Percentiles rank a stretch among this genome's conserved stretches.
Conservation (phyloP, 2,797 vertebrate species). For the Gambelia wislizenii region DNA sequence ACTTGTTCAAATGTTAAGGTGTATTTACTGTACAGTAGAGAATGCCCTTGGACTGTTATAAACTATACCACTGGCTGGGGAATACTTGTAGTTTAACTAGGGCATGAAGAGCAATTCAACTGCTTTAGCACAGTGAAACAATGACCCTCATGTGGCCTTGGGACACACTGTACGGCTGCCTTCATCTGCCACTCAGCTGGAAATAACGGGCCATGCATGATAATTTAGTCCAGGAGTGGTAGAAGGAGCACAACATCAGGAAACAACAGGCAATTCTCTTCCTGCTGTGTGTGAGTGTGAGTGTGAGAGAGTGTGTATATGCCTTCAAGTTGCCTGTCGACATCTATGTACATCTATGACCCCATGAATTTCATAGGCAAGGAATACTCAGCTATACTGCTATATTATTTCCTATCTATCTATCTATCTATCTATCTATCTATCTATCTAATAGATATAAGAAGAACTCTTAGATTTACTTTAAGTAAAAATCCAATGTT, state of each 20-base stretch:
- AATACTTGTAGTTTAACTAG: slow-evolving; percentile 56
- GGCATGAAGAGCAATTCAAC: slow-evolving; percentile 64
- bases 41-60: slow-evolving; percentile 34
- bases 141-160: slow-evolving; percentile 58
- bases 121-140: slow-evolving; percentile 50
- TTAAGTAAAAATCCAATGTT: slow-evolving; percentile 48
- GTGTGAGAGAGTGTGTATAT: neutral
- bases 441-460: slow-evolving; percentile 8
- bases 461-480: slow-evolving; percentile 51
- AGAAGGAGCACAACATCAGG: slow-evolving; percentile 36
- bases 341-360: too few relatives aligned
- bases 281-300: neutral
- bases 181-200: slow-evolving; percentile 38
- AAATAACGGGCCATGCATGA: slow-evolving; percentile 46
- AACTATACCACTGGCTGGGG: slow-evolving; percentile 57
- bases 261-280: slow-evolving; percentile 40
- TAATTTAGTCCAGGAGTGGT: slow-evolving; percentile 34
- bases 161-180: slow-evolving; percentile 24
- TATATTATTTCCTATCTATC: too few relatives aligned
- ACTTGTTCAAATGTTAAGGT: slow-evolving; percentile 51
- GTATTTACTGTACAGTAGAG: slow-evolving; percentile 19
- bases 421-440: too few relatives aligned
- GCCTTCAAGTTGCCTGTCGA: too few relatives aligned
- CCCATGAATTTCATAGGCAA: too few relatives aligned
- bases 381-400: too few relatives aligned